phyloP scores from a whole-genome alignment of 2,888 invertebrate genomes.

The Pseudococcus jackbeardsleyi region DNA sequence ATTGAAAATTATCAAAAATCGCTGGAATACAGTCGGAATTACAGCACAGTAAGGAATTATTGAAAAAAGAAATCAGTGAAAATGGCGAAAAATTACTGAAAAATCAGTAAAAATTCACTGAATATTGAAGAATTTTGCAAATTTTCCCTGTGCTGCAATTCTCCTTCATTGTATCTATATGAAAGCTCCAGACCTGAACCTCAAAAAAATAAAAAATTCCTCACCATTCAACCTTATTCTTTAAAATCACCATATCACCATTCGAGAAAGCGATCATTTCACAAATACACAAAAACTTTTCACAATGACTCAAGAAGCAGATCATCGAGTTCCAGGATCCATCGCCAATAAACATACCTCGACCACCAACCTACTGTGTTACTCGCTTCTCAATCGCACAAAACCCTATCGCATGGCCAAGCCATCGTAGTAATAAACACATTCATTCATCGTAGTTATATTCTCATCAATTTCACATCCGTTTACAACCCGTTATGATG shows the following conservation, averaged over 20 bases:
- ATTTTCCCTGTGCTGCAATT: too few species aligned
- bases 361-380: not conserved
- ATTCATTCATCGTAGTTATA: not conserved
- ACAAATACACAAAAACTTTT: not conserved
- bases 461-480: conserved; percentile 38
- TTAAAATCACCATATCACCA: not conserved
- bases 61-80: too few species aligned
- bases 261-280: not conserved
- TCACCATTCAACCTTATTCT: not conserved
- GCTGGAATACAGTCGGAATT: too few species aligned
- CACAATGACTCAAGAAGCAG: not conserved
- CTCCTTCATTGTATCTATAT: not conserved
- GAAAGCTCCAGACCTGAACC: not conserved
- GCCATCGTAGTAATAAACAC: not conserved
- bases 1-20: too few species aligned
- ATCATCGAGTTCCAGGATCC: not conserved
- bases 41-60: too few species aligned
- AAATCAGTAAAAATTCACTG: too few species aligned
- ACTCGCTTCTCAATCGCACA: conserved; percentile 10
- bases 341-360: not conserved
- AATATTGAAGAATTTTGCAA: too few species aligned
- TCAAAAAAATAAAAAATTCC: not conserved
- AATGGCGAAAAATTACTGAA: too few species aligned
- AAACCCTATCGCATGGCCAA: not conserved
- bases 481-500: not conserved